A percentile compares a stretch with the other conserved stretches of the same genome.
Conservation (phyloP, 2,113 vertebrate genomes). For the Hystrix brachyura region DNA sequence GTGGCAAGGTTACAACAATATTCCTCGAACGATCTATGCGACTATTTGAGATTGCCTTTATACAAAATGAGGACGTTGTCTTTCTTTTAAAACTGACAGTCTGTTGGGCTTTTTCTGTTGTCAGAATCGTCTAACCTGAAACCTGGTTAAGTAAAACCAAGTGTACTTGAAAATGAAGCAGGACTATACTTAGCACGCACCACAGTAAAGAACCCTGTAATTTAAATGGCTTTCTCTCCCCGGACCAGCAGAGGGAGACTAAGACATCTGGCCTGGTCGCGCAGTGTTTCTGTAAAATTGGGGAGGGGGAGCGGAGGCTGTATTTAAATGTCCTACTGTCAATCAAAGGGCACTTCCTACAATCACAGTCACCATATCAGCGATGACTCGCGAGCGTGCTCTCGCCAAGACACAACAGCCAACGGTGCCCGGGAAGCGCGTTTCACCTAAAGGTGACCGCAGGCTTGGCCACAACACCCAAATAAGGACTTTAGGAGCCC, state of each 20-base stretch:
- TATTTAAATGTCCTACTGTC: conserved; percentile 94
- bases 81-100: background rate
- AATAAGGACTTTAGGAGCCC: conserved; percentile 82
- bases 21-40: background rate
- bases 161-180: conserved; percentile 45
- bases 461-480: conserved; percentile 73
- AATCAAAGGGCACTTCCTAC: conserved; percentile 90
- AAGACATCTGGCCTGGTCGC: conserved; percentile 81
- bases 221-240: conserved; percentile 71
- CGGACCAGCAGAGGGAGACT: conserved; percentile 88
- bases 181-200: conserved; percentile 30
- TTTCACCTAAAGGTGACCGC: conserved; percentile 72
- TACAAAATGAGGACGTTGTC: background rate
- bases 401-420: conserved; percentile 69
- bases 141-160: conserved; percentile 46
- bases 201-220: conserved; percentile 30
- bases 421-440: conserved; percentile 61
- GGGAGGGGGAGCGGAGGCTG: conserved; percentile 82
- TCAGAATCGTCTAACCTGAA: background rate
- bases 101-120: background rate
- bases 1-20: background rate
- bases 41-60: background rate
- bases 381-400: conserved; percentile 73
- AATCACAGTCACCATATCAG: conserved; percentile 82
- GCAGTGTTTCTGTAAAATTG: conserved; percentile 87